phyloP scores from a whole-genome alignment of 2,888 invertebrate species.

The Endotricha flammealis region DNA sequence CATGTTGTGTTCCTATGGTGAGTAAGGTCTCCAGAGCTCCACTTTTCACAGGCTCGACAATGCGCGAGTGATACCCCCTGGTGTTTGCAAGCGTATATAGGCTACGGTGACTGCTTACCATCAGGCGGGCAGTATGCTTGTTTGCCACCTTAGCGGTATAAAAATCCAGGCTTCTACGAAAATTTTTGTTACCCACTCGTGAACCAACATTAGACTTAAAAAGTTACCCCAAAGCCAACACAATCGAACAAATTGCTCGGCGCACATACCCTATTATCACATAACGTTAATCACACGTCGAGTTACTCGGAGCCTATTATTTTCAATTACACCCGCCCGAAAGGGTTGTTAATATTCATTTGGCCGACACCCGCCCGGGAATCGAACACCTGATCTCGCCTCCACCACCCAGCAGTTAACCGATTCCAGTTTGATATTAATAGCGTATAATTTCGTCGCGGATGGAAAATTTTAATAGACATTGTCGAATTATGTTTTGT shows the following conservation, averaged over 20 bases:
- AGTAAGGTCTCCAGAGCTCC: too few relatives aligned
- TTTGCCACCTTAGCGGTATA: too few relatives aligned
- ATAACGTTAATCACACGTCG: constrained; percentile 57
- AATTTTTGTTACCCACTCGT: too few relatives aligned
- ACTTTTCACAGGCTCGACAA: too few relatives aligned
- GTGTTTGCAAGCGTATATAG: too few relatives aligned
- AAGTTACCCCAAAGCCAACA: constrained; percentile 10
- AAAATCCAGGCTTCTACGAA: too few relatives aligned
- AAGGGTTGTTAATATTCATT: constrained; percentile 76
- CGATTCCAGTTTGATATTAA: constrained; percentile 44
- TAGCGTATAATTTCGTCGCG: constrained; percentile 47
- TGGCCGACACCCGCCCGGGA: constrained; percentile 46
- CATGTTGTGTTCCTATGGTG: too few relatives aligned
- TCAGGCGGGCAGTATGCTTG: too few relatives aligned
- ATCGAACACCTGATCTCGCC: constrained; percentile 45
- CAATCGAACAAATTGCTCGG: constrained; percentile 19
- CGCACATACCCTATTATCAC: constrained; percentile 33
- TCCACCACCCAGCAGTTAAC: constrained; percentile 21
- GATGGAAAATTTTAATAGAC: constrained; percentile 40
- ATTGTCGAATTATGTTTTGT: constrained; percentile 25
- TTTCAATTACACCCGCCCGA: constrained; percentile 60
- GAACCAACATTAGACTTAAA: not conserved
- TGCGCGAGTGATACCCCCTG: not conserved
- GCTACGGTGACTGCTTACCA: too few relatives aligned
- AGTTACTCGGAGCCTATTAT: constrained; percentile 56